Conservation (phyloP, 2,888 invertebrate species). For the Zygogramma bicolorata region DNA sequence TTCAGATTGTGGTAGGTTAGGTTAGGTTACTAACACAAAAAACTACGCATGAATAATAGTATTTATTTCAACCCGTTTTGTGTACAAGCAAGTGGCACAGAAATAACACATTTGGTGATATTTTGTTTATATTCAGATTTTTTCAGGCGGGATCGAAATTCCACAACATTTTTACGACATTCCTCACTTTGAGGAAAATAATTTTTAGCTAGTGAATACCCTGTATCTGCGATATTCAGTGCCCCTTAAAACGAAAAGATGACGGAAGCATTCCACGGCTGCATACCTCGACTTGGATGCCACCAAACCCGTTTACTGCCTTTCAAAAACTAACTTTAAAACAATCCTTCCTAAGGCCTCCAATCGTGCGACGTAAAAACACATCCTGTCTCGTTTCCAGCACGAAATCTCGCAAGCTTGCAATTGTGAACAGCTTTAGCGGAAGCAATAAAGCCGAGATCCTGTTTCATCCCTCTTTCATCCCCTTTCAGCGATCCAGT, state of each 20-base stretch:
- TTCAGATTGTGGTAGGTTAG: no score
- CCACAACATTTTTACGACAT: no score
- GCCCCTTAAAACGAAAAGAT: slow-evolving; percentile 20
- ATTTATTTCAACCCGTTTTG: no score
- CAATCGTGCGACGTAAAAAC: not conserved
- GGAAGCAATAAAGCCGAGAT: slow-evolving; percentile 58
- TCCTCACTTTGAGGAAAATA: no score
- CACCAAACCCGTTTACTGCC: not conserved
- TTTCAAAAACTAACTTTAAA: not conserved
- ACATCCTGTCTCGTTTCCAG: slow-evolving; percentile 17
- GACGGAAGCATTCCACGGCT: slow-evolving; percentile 24
- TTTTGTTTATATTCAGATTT: no score
- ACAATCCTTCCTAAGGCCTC: not conserved
- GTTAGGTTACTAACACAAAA: no score
- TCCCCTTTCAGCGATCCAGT: slow-evolving; percentile 42
- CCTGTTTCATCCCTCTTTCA: slow-evolving; percentile 52
- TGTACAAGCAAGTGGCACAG: no score
- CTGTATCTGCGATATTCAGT: slow-evolving; percentile 28
- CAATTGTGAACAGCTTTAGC: slow-evolving; percentile 58
- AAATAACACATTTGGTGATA: no score
- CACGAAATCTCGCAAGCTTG: slow-evolving; percentile 42
- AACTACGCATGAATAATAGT: no score
- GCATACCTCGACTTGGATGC: not conserved
- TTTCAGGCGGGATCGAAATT: no score
- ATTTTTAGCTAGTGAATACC: not conserved